Conservation (phyloP, 2,888 invertebrate species). For the Leuctra nigra region DNA sequence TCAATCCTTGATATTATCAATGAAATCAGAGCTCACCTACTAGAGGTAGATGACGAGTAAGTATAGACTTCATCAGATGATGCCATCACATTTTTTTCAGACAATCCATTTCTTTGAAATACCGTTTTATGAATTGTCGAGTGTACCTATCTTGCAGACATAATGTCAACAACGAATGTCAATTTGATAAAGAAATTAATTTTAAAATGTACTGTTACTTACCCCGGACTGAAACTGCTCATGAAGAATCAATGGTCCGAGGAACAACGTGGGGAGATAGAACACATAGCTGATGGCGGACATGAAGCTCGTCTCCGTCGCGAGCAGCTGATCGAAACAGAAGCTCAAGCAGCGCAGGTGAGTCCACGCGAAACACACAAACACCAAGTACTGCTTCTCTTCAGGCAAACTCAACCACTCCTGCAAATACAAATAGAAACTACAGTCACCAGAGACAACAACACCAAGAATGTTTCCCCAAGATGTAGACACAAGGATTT, state of each 20-base stretch:
- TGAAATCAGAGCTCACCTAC: too few species aligned
- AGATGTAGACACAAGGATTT: too few species aligned
- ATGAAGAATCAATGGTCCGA: constrained; percentile 79
- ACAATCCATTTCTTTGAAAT: too few species aligned
- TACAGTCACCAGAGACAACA: neutral
- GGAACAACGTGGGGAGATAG: constrained; percentile 75
- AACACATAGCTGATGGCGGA: constrained; percentile 66
- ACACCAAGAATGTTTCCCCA: neutral
- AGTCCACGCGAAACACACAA: constrained; percentile 56
- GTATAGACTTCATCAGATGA: too few species aligned
- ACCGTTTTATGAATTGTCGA: too few species aligned
- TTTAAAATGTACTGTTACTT: constrained; percentile 28
- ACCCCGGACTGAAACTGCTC: constrained; percentile 55
- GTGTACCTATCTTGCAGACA: neutral
- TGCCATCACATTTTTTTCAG: too few species aligned
- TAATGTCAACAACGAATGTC: neutral
- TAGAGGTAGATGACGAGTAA: too few species aligned
- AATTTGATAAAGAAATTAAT: neutral
- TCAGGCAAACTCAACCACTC: constrained; percentile 43
- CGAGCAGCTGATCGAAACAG: constrained; percentile 50
- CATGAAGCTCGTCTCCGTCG: constrained; percentile 32
- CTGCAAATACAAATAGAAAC: constrained; percentile 34
- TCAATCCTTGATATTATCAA: too few species aligned
- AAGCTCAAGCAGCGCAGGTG: constrained; percentile 71
- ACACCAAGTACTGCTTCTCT: constrained; percentile 49